These are phyloP conservation scores for Catajapyx aquilonaris DNA, from an alignment of 1,140 invertebrate species.

Conservation along the genomic window DNA sequence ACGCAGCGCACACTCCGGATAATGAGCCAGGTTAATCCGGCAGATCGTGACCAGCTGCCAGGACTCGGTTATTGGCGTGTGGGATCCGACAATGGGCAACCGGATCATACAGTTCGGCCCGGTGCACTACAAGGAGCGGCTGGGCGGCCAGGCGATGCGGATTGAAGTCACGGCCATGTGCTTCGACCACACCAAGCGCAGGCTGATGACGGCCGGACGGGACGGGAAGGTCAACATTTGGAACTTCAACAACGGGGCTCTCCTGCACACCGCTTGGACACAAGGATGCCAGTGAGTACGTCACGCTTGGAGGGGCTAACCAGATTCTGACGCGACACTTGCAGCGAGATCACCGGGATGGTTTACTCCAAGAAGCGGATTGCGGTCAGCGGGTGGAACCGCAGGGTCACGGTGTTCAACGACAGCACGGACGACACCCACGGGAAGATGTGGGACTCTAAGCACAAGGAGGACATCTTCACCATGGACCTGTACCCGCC, in stretches of 20 bases:
- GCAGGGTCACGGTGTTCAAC: conserved; percentile 40
- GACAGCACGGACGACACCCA: conserved; percentile 28
- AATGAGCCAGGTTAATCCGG: not conserved
- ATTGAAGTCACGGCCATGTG: conserved; percentile 53
- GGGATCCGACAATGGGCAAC: conserved; percentile 39
- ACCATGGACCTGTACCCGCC: conserved; percentile 30
- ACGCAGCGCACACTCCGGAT: no score
- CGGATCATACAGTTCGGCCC: conserved; percentile 12
- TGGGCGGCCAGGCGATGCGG: conserved; percentile 31
- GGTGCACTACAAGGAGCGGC: not conserved
- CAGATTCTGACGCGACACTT: no score
- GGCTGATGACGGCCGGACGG: conserved; percentile 43
- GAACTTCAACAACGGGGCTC: conserved; percentile 54
- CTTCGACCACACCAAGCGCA: conserved; percentile 43
- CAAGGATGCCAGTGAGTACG: not conserved
- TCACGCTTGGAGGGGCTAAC: no score
- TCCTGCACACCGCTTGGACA: conserved; percentile 23
- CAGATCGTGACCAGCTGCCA: conserved; percentile 35
- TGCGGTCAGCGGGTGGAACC: conserved; percentile 45
- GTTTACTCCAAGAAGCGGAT: conserved; percentile 27
- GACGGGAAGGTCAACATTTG: conserved; percentile 47
- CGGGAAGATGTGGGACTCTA: conserved; percentile 33
- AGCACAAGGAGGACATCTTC: conserved; percentile 50
- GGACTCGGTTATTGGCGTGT: conserved; percentile 41
- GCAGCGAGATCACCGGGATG: conserved; percentile 20